phyloP scores from a whole-genome alignment of 1,140 invertebrate species.

The Rhysida immarginata region DNA sequence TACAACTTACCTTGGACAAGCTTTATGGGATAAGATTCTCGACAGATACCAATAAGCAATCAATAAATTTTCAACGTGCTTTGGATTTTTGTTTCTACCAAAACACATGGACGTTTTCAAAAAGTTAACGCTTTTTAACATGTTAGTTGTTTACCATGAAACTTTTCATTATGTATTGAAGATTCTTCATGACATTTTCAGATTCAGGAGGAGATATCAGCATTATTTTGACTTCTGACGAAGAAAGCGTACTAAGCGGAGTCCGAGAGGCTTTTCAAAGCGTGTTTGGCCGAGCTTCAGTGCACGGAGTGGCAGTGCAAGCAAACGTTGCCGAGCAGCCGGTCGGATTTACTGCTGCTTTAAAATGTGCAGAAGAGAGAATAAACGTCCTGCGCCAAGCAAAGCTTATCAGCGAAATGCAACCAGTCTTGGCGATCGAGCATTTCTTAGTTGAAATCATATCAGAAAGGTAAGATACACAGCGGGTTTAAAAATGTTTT shows the following conservation, averaged over 20 bases:
- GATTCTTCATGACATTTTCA: too few species aligned
- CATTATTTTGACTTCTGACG: slow-evolving; percentile 56
- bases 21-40: too few species aligned
- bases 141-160: too few species aligned
- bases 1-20: too few species aligned
- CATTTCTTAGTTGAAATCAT: slow-evolving; percentile 60
- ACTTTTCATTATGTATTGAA: too few species aligned
- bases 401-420: slow-evolving; percentile 39
- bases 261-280: slow-evolving; percentile 67
- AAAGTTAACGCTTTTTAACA: too few species aligned
- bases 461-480: slow-evolving; percentile 50
- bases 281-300: slow-evolving; percentile 63
- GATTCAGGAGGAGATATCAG: slow-evolving; percentile 62
- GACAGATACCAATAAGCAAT: too few species aligned
- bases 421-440: slow-evolving; percentile 55
- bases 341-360: slow-evolving; percentile 55
- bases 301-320: slow-evolving; percentile 43
- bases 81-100: too few species aligned
- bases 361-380: slow-evolving; percentile 49
- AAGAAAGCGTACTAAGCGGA: slow-evolving; percentile 57
- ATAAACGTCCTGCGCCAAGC: slow-evolving; percentile 40
- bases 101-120: too few species aligned
- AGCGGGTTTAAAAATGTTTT: too few species aligned
- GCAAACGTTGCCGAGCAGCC: slow-evolving; percentile 47
- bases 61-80: too few species aligned